phyloP scores from a whole-genome alignment of 2,797 vertebrate species.

The Schizopygopsis pylzovi region DNA sequence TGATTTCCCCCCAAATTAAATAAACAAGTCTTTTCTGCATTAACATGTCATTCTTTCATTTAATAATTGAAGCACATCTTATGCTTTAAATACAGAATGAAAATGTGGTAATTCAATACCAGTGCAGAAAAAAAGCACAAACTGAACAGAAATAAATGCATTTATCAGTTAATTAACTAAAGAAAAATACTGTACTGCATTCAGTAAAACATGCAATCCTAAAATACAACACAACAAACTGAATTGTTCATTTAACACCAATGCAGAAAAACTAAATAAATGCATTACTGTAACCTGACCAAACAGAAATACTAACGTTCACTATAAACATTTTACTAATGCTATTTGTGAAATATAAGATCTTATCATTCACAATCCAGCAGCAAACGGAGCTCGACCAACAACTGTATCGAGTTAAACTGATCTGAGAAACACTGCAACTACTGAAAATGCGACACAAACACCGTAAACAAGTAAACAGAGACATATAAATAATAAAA shows the following conservation, averaged over 20 bases:
- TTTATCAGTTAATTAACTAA: not conserved
- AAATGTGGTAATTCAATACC: not conserved
- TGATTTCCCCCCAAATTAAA: not conserved
- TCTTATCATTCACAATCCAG: not conserved
- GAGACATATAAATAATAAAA: not conserved
- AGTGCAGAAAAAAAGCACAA: not conserved
- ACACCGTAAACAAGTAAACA: not conserved
- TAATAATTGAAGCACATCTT: not conserved
- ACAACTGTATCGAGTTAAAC: not conserved
- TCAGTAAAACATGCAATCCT: no score
- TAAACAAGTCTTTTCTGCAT: not conserved
- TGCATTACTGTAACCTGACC: not conserved
- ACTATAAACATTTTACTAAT: not conserved
- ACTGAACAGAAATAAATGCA: not conserved
- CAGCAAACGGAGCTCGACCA: not conserved
- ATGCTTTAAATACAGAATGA: not conserved
- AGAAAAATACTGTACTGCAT: not conserved
- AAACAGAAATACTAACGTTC: not conserved
- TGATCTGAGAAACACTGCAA: not conserved
- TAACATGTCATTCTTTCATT: not conserved
- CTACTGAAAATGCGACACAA: no score
- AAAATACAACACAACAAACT: no score
- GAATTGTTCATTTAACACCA: not conserved
- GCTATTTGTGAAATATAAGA: not conserved
- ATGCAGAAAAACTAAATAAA: not conserved